Evolutionary conservation across 2,888 invertebrate species (phyloP).

Genomic region (Patella caerulea): DNA sequence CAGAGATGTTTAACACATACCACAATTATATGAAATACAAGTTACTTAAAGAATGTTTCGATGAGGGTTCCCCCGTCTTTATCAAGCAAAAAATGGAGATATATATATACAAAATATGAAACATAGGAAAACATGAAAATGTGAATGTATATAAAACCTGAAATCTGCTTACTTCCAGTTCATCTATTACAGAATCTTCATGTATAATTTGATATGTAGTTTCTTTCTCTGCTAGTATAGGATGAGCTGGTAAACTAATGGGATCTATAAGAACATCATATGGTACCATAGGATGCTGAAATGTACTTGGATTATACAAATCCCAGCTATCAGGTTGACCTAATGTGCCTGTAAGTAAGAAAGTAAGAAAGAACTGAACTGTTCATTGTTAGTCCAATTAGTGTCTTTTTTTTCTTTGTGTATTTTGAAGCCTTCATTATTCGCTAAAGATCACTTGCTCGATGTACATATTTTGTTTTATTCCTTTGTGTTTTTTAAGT

Average conservation of each 20-base stretch:
- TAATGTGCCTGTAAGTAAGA: constrained; percentile 67
- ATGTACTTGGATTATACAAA: constrained; percentile 67
- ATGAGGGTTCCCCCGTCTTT: neutral
- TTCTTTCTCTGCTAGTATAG: constrained; percentile 58
- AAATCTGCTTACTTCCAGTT: constrained; percentile 22
- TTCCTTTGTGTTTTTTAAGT: neutral
- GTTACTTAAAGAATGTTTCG: too few species aligned
- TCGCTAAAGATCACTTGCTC: neutral
- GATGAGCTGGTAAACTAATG: constrained; percentile 67
- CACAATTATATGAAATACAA: too few species aligned
- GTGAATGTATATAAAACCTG: neutral
- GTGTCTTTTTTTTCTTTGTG: too few species aligned
- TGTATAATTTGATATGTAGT: constrained; percentile 58
- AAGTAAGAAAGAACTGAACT: neutral
- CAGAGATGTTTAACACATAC: too few species aligned
- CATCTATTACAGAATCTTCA: constrained; percentile 42
- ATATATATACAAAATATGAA: too few species aligned
- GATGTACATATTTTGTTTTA: neutral
- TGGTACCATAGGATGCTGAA: constrained; percentile 71
- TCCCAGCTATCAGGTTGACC: constrained; percentile 71
- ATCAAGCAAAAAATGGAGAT: too few species aligned
- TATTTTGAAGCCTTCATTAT: neutral
- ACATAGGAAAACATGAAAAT: too few species aligned
- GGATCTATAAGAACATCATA: constrained; percentile 72
- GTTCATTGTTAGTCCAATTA: too few species aligned